These are phyloP conservation scores for Pogonomyrmex californicus DNA, from an alignment of 1,140 invertebrate genomes.

Conservation along the genomic window DNA sequence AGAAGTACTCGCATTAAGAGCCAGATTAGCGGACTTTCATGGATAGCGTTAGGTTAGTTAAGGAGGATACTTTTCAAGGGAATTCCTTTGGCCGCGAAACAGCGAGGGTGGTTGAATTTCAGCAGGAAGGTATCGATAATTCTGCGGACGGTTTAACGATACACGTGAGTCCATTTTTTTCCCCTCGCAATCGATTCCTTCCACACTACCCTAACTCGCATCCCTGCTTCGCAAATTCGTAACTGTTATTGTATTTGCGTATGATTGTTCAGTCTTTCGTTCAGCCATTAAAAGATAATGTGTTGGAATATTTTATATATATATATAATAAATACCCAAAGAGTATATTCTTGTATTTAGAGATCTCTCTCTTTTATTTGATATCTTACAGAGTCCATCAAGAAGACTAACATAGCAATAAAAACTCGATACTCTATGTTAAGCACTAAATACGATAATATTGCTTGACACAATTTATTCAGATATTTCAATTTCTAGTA, in stretches of 20 bases:
- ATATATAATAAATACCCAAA: no score
- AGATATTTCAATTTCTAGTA: neutral
- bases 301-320: neutral
- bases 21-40: constrained; percentile 67
- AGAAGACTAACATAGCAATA: neutral
- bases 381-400: neutral
- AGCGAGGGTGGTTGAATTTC: constrained; percentile 54
- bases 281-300: neutral
- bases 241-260: neutral
- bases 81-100: constrained; percentile 18
- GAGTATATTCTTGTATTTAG: neutral
- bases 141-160: constrained; percentile 60
- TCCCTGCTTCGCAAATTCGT: neutral
- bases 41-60: constrained; percentile 64
- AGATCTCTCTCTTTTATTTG: no score
- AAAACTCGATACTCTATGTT: neutral
- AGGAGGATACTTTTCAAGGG: constrained; percentile 64
- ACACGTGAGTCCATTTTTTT: constrained; percentile 37
- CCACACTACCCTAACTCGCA: neutral
- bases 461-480: neutral
- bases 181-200: constrained; percentile 40
- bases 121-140: constrained; percentile 56
- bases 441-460: constrained; percentile 11
- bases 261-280: neutral
- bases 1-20: constrained; percentile 58